Percentiles rank a stretch among this genome's conserved stretches.
phyloP scores from a whole-genome alignment of 2,888 invertebrate species.

The Drosophila formosana region DNA sequence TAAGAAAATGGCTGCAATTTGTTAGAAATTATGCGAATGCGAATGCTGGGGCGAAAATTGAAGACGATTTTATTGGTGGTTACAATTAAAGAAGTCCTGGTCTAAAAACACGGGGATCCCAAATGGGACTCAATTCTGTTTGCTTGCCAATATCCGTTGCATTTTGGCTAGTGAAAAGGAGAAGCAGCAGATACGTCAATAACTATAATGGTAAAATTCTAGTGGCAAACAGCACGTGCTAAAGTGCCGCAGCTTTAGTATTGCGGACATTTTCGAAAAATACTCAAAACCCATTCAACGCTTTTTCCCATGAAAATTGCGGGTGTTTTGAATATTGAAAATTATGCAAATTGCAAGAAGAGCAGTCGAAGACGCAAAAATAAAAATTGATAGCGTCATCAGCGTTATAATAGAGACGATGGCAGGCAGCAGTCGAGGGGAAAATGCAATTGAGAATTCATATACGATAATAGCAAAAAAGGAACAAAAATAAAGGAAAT shows the following conservation, averaged over 20 bases:
- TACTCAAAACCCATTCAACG: slow-evolving; percentile 2
- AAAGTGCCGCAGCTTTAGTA: slow-evolving; percentile 1
- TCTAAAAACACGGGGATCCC: too few relatives aligned
- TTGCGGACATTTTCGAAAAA: slow-evolving; percentile 13
- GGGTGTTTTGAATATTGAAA: slow-evolving; percentile 73
- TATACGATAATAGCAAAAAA: slow-evolving; percentile 35
- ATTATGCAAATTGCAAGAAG: slow-evolving; percentile 68
- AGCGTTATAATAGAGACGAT: slow-evolving; percentile 43
- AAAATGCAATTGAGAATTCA: slow-evolving; percentile 67
- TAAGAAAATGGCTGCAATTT: slow-evolving; percentile 51
- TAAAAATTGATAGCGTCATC: slow-evolving; percentile 57
- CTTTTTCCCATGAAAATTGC: slow-evolving; percentile 52
- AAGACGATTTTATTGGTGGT: too few relatives aligned
- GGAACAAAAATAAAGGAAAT: slow-evolving; percentile 37
- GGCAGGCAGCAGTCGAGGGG: background rate
- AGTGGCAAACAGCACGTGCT: slow-evolving; percentile 41
- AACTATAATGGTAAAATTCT: slow-evolving; percentile 37
- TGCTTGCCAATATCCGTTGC: background rate
- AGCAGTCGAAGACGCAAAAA: slow-evolving; percentile 31
- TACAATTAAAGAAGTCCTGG: background rate
- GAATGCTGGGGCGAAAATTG: background rate
- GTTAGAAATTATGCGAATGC: slow-evolving; percentile 17
- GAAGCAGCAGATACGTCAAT: background rate
- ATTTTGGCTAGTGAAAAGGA: background rate
- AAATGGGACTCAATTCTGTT: too few relatives aligned